Base-by-base conservation (phyloP, 2,888 invertebrate species). In the Lottia scabra region DNA sequence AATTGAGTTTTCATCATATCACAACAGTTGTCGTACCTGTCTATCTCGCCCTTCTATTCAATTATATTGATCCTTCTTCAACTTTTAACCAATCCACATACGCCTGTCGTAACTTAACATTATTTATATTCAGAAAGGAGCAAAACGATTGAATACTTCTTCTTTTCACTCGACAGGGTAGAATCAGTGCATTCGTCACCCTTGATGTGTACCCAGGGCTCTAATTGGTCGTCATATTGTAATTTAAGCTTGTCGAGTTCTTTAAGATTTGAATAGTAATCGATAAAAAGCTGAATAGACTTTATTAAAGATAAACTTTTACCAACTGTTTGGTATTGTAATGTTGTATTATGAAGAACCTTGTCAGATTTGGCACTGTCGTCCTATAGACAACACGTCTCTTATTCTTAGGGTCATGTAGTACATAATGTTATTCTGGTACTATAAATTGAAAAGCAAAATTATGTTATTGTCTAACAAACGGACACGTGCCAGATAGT, bases 21-120 rank as follows among this genome's bases (percentile, higher is more conserved):
- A 64, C 19, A 26, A 63, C 56, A 65, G 62, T 46, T 56, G 65
- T 56, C 56, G 70, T 70, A 56, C 65, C 65, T 30, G 70, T 56
- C 56, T 56, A 23, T 56, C 19, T 19, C 56, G 13, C 56, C 38
- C 56, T 56, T 56, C 56, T 56, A 56, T 56, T 56, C 56, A 56
- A 3, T 12, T 56, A 2, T 23, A 56, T 23, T 56, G 23, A 56
- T 23, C 56, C 19, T 10, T 19, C 19, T 19, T 23, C 56, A 56
- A 13, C 19, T 56, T 56, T 56, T 23, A 56, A 56, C 56, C 56
- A 56, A 56, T 56, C 19, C 13, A 23, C 19, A 23, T 10, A 23
- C 56, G 19, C 56, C 13, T 56, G 12, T 56, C 23, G 56, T 56
- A 56, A 56, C 23, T 56, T 56, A 56, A 23, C 19, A 23, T n/a